Conservation (phyloP, 2,888 invertebrate species). For the Chloroclysta siterata region DNA sequence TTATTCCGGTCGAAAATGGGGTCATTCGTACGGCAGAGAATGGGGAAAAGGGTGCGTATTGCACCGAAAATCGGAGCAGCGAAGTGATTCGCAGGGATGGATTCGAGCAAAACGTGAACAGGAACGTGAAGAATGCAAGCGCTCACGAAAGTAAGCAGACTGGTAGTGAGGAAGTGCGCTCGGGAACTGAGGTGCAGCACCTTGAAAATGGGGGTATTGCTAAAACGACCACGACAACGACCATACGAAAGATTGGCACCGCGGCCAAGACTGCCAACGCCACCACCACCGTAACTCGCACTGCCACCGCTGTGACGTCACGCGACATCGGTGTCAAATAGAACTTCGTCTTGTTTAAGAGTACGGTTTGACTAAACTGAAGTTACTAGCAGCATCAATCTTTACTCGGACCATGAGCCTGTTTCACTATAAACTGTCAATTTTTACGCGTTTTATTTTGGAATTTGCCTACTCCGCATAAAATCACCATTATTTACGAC, state of each 20-base stretch:
- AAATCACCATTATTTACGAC: constrained; percentile 8
- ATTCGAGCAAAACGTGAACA: constrained; percentile 67
- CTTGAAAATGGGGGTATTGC: constrained; percentile 72
- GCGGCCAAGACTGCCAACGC: constrained; percentile 71
- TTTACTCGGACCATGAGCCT: constrained; percentile 1
- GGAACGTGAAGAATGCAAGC: constrained; percentile 60
- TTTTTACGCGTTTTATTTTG: not conserved
- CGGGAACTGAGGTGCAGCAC: constrained; percentile 71
- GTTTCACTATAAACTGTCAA: not conserved
- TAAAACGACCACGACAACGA: constrained; percentile 76
- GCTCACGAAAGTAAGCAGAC: constrained; percentile 69
- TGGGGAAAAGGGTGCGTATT: constrained; percentile 63
- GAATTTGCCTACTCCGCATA: too few relatives aligned
- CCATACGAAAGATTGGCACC: constrained; percentile 70
- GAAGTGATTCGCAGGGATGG: constrained; percentile 66
- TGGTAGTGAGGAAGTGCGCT: constrained; percentile 68
- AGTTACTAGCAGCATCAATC: constrained; percentile 26
- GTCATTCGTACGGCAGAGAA: constrained; percentile 60
- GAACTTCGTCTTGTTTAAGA: constrained; percentile 29
- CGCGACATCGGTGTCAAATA: constrained; percentile 77
- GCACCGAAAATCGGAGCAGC: constrained; percentile 59
- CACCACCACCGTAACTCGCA: constrained; percentile 65
- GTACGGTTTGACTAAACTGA: constrained; percentile 31
- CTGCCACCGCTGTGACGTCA: constrained; percentile 71
- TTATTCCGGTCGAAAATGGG: constrained; percentile 72